A percentile compares a stretch with the other conserved stretches of the same genome.
Conservation (phyloP, 1,140 invertebrate genomes). For the Subanguina moxae region DNA sequence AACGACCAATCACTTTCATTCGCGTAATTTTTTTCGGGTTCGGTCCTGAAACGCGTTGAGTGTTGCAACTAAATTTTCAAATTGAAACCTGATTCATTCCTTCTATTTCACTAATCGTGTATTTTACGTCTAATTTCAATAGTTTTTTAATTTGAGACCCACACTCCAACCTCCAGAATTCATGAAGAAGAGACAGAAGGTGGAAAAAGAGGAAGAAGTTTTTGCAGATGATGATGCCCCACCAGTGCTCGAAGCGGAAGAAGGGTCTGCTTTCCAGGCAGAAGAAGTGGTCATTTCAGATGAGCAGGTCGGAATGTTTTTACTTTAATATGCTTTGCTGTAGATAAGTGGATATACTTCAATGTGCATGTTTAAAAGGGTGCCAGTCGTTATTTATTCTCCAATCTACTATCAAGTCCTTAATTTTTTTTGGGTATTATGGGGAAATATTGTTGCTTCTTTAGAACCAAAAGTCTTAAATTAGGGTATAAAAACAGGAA, state of each 20-base stretch:
- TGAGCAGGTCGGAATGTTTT: neutral
- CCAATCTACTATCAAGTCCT: too few species aligned
- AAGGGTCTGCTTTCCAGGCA: neutral
- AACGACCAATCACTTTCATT: neutral
- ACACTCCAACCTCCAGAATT: neutral
- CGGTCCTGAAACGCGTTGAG: neutral
- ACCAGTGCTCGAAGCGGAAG: conserved; percentile 2
- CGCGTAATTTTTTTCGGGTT: neutral
- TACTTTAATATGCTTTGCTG: neutral
- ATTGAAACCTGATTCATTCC: neutral
- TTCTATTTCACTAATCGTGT: neutral
- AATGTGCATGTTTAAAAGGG: too few species aligned
- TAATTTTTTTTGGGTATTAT: too few species aligned
- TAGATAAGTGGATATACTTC: too few species aligned
- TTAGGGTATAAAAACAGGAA: too few species aligned
- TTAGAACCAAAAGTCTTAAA: too few species aligned
- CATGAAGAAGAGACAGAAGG: conserved; percentile 2
- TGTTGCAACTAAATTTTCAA: neutral
- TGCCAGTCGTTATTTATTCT: too few species aligned
- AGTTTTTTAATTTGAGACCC: neutral
- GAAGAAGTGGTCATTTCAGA: conserved; percentile 13
- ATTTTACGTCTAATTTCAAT: neutral
- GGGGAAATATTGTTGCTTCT: too few species aligned
- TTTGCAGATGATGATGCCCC: conserved; percentile 9
- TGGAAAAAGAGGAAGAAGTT: neutral